phyloP scores from a whole-genome alignment of 2,888 invertebrate species.

The Nomada ferruginata region DNA sequence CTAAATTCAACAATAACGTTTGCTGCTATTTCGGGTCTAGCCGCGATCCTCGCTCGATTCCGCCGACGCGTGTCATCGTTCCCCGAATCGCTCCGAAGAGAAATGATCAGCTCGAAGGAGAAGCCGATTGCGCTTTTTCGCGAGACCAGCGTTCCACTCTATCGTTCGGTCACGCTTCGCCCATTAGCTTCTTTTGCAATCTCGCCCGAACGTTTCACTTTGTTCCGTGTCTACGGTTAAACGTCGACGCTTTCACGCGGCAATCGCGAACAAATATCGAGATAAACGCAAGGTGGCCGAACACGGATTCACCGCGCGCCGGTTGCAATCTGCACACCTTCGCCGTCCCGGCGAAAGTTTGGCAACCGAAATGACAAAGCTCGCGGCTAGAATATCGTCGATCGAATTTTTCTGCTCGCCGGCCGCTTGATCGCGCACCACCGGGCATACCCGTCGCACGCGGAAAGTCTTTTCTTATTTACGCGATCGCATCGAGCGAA shows the following conservation, averaged over 20 bases:
- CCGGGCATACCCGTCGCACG: conserved; percentile 49
- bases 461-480: conserved; percentile 52
- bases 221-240: neutral
- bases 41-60: conserved; percentile 42
- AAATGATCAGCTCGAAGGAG: neutral
- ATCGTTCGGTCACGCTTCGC: neutral
- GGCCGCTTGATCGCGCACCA: conserved; percentile 11
- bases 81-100: conserved; percentile 16
- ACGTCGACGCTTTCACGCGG: neutral
- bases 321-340: neutral
- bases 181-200: neutral
- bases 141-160: neutral
- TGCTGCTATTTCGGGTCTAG: conserved; percentile 75
- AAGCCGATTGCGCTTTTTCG: neutral
- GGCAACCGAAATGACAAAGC: neutral
- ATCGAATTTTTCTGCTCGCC: conserved; percentile 2
- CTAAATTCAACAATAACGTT: conserved; percentile 77
- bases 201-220: neutral
- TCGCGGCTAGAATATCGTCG: conserved; percentile 5
- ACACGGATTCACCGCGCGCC: neutral
- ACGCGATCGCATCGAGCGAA: conserved; percentile 33
- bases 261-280: conserved; percentile 1
- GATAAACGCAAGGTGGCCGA: neutral
- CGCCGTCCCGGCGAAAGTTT: neutral
- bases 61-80: conserved; percentile 48